A percentile compares a stretch with the other conserved stretches of the same genome.
phyloP scores from a whole-genome alignment of 2,113 vertebrate genomes.

The Trinectes maculatus region DNA sequence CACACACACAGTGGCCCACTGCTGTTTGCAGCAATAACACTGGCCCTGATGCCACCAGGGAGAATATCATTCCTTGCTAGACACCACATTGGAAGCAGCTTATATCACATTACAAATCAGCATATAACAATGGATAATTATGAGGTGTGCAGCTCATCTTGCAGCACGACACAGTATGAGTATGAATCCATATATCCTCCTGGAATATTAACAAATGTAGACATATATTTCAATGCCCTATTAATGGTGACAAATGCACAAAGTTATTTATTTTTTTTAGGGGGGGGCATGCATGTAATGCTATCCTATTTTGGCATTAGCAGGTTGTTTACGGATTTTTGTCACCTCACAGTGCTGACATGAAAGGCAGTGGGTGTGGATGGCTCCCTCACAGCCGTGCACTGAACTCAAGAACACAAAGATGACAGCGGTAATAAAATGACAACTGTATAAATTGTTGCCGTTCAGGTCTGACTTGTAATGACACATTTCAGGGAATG shows the following conservation, averaged over 20 bases:
- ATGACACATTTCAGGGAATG: slow-evolving; percentile 12
- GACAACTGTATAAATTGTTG: neutral
- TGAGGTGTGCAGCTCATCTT: neutral
- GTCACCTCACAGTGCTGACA: neutral
- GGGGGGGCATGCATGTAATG: too few relatives aligned
- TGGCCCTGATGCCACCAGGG: slow-evolving; percentile 44
- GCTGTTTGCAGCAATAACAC: slow-evolving; percentile 44
- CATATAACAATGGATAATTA: slow-evolving; percentile 41
- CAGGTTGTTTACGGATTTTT: too few relatives aligned
- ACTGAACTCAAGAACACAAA: slow-evolving; percentile 11
- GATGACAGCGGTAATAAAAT: neutral
- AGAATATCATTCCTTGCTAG: slow-evolving; percentile 51
- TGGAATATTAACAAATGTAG: neutral
- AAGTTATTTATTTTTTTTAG: too few relatives aligned
- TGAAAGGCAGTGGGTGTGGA: slow-evolving; percentile 13
- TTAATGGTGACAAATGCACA: neutral
- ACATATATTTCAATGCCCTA: neutral
- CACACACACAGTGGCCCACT: slow-evolving; percentile 23
- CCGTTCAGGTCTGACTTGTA: slow-evolving; percentile 49
- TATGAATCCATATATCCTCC: neutral
- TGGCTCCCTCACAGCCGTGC: neutral
- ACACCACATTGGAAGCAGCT: slow-evolving; percentile 54
- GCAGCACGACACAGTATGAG: neutral
- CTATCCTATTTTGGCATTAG: too few relatives aligned
- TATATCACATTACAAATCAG: slow-evolving; percentile 56